Conservation (phyloP, 92 coral and sea anemone genomes). For the Heliopora coerulea region DNA sequence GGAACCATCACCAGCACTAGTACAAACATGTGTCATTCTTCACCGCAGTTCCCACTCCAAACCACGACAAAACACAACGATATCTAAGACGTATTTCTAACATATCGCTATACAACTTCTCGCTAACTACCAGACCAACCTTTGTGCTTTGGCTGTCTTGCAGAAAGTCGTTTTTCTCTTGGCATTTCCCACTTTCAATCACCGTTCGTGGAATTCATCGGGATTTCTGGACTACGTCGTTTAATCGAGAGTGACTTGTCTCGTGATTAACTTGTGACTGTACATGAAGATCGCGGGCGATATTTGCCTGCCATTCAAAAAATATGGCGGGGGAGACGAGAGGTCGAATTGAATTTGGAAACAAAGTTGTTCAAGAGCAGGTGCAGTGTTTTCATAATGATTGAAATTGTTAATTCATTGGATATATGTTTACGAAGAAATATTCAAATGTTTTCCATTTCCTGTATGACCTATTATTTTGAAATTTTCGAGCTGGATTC, state of each 20-base stretch:
- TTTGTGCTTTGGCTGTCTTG: constrained; percentile 52
- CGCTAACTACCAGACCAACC: constrained; percentile 10
- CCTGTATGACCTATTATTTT: no score
- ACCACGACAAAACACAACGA: neutral
- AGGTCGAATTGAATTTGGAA: constrained; percentile 39
- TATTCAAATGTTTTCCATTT: no score
- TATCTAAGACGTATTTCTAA: neutral
- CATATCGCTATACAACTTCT: neutral
- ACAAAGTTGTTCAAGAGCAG: constrained; percentile 56
- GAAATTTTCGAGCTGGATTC: no score
- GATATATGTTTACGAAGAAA: no score
- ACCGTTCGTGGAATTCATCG: neutral
- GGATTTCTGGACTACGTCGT: neutral
- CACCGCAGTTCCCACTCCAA: neutral
- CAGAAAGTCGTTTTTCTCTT: constrained; percentile 77
- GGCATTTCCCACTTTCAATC: constrained; percentile 60
- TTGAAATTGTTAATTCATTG: no score
- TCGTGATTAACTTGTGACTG: neutral
- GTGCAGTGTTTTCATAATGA: constrained; percentile 19
- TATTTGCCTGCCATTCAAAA: neutral
- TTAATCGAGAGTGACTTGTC: neutral
- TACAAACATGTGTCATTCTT: no score
- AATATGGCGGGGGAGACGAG: constrained; percentile 69
- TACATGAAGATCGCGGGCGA: neutral
- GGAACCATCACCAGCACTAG: no score